These are phyloP conservation scores for Ammospiza nelsoni DNA, from an alignment of 2,113 vertebrate genomes.

Conservation along the genomic window DNA sequence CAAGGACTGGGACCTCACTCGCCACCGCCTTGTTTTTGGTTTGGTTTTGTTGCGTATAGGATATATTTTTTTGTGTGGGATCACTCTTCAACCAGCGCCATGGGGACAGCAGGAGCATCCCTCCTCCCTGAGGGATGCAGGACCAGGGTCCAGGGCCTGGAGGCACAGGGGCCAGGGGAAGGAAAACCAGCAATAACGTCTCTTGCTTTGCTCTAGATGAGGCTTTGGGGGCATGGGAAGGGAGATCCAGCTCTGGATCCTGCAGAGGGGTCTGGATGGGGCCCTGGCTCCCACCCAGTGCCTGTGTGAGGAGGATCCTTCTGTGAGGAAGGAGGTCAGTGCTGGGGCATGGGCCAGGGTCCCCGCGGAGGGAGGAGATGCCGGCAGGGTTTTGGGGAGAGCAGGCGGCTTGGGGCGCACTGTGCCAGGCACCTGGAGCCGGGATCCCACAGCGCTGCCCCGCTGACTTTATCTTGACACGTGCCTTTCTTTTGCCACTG, in stretches of 20 bases:
- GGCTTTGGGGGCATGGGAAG: neutral
- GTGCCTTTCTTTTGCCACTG: constrained; percentile 77
- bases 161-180: neutral
- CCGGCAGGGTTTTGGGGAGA: neutral
- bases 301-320: neutral
- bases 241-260: neutral
- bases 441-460: neutral
- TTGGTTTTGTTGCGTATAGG: constrained; percentile 47
- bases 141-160: neutral
- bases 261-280: neutral
- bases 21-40: neutral
- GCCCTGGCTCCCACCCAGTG: neutral
- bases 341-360: neutral
- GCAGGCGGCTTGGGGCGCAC: accelerated
- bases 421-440: neutral
- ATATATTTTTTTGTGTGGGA: constrained; percentile 54
- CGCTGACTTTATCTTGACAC: constrained; percentile 33
- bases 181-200: constrained; percentile 23
- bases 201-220: constrained; percentile 22
- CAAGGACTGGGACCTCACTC: neutral
- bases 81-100: constrained; percentile 36
- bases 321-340: neutral
- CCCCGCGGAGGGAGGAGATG: neutral
- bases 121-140: neutral
- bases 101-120: constrained; percentile 31